A percentile compares a stretch with the other conserved stretches of the same genome.
Evolutionary conservation across 2,113 vertebrate genomes (phyloP).

Genomic region (Hypocryptadius cinnamomeus): DNA sequence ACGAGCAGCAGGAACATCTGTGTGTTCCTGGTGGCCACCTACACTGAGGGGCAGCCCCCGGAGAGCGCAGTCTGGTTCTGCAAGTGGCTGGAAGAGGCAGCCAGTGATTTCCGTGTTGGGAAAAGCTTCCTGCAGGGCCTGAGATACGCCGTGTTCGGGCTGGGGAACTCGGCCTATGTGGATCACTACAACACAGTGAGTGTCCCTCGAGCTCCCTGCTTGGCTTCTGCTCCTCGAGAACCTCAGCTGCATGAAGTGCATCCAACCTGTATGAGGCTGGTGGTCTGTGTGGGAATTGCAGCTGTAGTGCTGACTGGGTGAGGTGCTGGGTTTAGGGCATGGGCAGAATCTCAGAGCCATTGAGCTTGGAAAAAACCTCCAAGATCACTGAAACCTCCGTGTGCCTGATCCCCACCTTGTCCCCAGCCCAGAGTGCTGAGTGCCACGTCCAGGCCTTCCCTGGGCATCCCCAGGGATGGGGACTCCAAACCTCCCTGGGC

Average conservation of each 20-base stretch:
- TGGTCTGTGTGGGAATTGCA: background rate
- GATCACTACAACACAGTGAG: constrained; percentile 88
- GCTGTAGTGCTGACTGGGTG: background rate
- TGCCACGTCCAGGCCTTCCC: rapidly evolving
- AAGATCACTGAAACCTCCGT: background rate
- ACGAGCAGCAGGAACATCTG: constrained; percentile 75
- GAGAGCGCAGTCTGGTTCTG: constrained; percentile 89
- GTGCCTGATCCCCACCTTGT: background rate
- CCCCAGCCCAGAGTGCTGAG: background rate
- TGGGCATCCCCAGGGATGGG: background rate
- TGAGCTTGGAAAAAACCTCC: background rate
- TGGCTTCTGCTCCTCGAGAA: background rate
- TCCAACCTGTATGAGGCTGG: rapidly evolving
- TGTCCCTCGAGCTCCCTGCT: background rate
- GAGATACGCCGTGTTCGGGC: constrained; percentile 85
- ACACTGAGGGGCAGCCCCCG: constrained; percentile 82
- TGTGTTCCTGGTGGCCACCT: constrained; percentile 87
- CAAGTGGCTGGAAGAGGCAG: constrained; percentile 89
- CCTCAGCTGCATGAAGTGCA: background rate
- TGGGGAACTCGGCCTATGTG: constrained; percentile 85
- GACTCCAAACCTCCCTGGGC: background rate
- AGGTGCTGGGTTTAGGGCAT: background rate
- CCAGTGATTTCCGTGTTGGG: constrained; percentile 86
- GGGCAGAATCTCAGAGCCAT: background rate
- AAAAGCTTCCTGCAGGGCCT: constrained; percentile 84